Evolutionary conservation across 2,113 vertebrate genomes (phyloP).

Genomic region (Petaurus breviceps): DNA sequence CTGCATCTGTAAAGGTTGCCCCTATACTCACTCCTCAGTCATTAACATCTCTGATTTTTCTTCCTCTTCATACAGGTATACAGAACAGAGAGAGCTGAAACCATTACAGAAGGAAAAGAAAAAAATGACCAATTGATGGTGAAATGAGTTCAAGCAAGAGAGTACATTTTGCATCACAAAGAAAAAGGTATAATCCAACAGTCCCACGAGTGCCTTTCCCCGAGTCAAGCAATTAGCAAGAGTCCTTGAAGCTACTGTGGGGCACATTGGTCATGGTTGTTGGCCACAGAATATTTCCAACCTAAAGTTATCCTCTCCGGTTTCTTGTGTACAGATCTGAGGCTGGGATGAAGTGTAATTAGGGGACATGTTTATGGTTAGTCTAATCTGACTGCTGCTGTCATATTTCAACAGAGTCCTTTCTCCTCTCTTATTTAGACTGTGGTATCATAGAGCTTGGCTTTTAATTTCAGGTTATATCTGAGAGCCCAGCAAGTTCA

Average conservation of each 20-base stretch:
- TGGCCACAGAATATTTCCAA: not conserved
- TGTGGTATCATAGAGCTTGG: not conserved
- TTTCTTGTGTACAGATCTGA: not conserved
- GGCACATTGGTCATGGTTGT: not conserved
- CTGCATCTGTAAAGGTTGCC: not conserved
- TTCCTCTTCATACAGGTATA: conserved; percentile 57
- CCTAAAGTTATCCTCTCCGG: not conserved
- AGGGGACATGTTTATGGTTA: not conserved
- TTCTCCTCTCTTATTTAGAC: not conserved
- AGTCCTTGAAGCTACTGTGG: not conserved
- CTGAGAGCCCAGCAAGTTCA: conserved; percentile 43
- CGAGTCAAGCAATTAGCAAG: not conserved
- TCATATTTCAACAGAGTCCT: not conserved
- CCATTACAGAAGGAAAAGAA: conserved; percentile 21
- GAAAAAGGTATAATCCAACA: conserved; percentile 76
- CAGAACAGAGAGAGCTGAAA: not conserved
- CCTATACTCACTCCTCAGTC: conserved; percentile 18
- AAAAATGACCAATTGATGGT: conserved; percentile 61
- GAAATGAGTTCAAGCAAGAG: conserved; percentile 75
- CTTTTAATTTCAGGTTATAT: conserved; percentile 7
- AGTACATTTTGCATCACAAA: conserved; percentile 76
- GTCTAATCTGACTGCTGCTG: not conserved
- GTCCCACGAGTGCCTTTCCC: not conserved
- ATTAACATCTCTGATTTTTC: not conserved
- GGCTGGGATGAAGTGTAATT: not conserved